phyloP scores from a whole-genome alignment of 2,888 invertebrate genomes.

The Pyrgus malvae region DNA sequence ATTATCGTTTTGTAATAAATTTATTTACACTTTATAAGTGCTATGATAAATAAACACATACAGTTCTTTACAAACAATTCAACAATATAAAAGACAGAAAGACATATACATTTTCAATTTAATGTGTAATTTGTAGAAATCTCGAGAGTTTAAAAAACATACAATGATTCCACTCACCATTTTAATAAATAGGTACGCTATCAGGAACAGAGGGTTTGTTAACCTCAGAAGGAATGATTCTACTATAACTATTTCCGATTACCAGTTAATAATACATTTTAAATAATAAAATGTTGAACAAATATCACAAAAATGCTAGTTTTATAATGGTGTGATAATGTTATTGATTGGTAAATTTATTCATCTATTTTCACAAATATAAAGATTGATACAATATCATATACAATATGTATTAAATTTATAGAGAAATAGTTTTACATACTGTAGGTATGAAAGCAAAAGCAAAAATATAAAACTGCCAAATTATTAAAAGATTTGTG shows the following conservation, averaged over 20 bases:
- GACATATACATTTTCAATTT: not conserved
- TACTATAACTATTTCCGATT: not conserved
- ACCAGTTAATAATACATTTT: not conserved
- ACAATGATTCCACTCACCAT: not conserved
- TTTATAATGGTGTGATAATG: too few relatives aligned
- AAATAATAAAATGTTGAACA: not conserved
- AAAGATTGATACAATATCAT: too few relatives aligned
- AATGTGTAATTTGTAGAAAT: not conserved
- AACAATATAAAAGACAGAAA: not conserved
- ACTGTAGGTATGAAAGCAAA: too few relatives aligned
- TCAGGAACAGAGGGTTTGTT: not conserved
- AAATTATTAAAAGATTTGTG: too few relatives aligned
- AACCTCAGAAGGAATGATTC: not conserved
- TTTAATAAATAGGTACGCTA: not conserved
- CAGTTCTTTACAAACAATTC: too few relatives aligned
- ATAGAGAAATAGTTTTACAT: too few relatives aligned
- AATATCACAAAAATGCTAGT: conserved; percentile 1
- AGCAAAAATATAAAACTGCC: too few relatives aligned
- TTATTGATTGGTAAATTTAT: too few relatives aligned
- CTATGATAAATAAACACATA: too few relatives aligned
- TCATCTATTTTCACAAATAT: too few relatives aligned
- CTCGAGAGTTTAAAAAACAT: not conserved
- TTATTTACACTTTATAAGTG: conserved; percentile 1
- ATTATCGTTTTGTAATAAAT: not conserved
- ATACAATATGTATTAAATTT: too few relatives aligned